These are phyloP conservation scores for Oncorhynchus gorbuscha DNA, from an alignment of 2,113 vertebrate genomes.

Conservation along the genomic window DNA sequence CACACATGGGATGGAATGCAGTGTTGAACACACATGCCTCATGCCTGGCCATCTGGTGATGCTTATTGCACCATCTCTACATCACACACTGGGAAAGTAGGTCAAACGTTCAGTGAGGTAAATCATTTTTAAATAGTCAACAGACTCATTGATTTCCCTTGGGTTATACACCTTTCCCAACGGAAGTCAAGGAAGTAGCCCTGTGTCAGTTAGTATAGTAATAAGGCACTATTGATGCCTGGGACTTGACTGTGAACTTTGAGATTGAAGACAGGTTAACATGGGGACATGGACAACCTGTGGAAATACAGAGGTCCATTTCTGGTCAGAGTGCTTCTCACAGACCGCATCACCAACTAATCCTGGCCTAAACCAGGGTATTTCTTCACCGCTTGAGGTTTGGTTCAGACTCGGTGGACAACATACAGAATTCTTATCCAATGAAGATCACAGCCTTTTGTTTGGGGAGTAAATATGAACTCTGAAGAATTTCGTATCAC, in stretches of 20 bases:
- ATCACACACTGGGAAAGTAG: conserved; percentile 47
- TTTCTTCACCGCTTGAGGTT: neutral
- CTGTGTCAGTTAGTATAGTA: conserved; percentile 37
- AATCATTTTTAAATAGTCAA: conserved; percentile 60
- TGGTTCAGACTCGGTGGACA: neutral
- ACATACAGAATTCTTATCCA: conserved; percentile 23
- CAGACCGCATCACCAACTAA: no score
- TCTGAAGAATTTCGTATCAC: conserved; percentile 42
- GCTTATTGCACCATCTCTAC: conserved; percentile 60
- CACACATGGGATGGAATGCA: conserved; percentile 53
- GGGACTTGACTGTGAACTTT: conserved; percentile 45
- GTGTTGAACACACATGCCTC: conserved; percentile 52
- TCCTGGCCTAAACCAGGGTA: no score
- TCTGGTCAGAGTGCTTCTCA: conserved; percentile 30
- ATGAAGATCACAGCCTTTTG: conserved; percentile 6
- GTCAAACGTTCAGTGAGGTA: conserved; percentile 68
- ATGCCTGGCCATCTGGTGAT: conserved; percentile 71
- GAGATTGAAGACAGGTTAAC: conserved; percentile 26
- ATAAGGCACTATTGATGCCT: conserved; percentile 11
- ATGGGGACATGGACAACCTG: no score
- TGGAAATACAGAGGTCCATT: conserved; percentile 14
- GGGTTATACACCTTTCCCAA: conserved; percentile 11
- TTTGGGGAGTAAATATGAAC: conserved; percentile 45
- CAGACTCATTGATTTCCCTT: conserved; percentile 48
- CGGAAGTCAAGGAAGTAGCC: conserved; percentile 20